Percentiles rank a stretch among this genome's conserved stretches.
These are phyloP conservation scores for Mormyrops boulengeri DNA, from an alignment of 2,797 vertebrate genomes.

Conservation along the genomic window DNA sequence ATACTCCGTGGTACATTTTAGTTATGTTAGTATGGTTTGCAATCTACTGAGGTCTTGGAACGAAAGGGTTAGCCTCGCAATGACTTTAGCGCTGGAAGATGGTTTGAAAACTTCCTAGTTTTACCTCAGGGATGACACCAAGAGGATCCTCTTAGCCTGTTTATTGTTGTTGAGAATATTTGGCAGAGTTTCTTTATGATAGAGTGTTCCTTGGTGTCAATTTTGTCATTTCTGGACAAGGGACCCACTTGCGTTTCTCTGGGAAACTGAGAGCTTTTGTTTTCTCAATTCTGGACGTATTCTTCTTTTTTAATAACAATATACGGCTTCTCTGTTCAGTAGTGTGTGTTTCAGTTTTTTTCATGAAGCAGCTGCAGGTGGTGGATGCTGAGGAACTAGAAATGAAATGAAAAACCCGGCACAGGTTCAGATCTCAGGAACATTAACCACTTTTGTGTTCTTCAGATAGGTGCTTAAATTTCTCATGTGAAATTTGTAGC, in stretches of 20 bases:
- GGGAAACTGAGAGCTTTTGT: constrained; percentile 1
- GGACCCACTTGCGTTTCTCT: background rate
- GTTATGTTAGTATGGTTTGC: background rate
- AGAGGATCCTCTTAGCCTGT: background rate
- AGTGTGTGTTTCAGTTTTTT: background rate
- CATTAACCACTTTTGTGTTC: background rate
- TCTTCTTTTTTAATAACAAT: background rate
- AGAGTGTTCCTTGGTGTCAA: background rate
- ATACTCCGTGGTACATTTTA: background rate
- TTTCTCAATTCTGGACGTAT: background rate
- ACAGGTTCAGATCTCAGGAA: background rate
- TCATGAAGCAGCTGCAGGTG: background rate
- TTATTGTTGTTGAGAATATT: constrained; percentile 1
- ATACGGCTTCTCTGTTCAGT: background rate
- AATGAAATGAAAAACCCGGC: background rate
- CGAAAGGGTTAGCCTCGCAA: background rate
- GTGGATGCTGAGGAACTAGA: background rate
- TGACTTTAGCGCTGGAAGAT: background rate
- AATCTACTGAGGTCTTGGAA: background rate
- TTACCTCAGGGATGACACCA: background rate
- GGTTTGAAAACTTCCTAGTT: background rate
- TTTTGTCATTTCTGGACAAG: background rate
- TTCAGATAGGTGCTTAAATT: background rate
- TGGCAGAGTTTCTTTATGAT: constrained; percentile 9
- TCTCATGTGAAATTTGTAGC: background rate